Conservation (phyloP, 2,797 vertebrate species). For the Lemur catta region DNA sequence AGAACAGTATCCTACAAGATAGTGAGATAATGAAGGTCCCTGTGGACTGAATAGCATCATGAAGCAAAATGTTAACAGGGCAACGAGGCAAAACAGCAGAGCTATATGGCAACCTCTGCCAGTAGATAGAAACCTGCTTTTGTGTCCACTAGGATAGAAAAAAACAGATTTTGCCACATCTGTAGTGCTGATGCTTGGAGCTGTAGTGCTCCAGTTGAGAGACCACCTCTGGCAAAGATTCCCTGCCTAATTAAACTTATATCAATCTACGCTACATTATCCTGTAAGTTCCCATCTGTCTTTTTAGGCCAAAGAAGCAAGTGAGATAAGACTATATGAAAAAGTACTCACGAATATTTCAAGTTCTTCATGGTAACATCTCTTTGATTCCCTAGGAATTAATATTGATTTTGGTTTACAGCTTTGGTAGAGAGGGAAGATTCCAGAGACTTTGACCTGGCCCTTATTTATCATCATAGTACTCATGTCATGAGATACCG, state of each 20-base stretch:
- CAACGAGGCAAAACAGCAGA: not conserved
- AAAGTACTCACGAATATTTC: not conserved
- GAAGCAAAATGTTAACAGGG: not conserved
- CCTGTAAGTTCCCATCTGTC: not conserved
- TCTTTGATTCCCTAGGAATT: not conserved
- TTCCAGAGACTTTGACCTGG: not conserved
- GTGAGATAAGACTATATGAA: not conserved
- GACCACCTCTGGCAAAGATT: not conserved
- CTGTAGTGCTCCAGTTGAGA: not conserved
- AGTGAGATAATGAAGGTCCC: not conserved
- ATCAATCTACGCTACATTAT: not conserved
- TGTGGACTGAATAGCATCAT: not conserved
- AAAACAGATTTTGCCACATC: not conserved
- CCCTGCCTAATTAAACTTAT: not conserved
- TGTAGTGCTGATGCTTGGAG: not conserved
- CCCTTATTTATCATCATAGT: not conserved
- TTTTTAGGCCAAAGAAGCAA: not conserved
- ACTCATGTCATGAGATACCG: not conserved
- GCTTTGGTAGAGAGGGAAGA: not conserved
- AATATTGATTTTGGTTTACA: not conserved
- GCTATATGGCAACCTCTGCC: not conserved
- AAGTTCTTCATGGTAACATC: not conserved
- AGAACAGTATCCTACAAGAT: not conserved
- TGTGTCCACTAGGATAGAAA: not conserved
- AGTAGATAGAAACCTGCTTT: not conserved